Conservation (phyloP, 2,113 vertebrate genomes). For the Colius striatus region DNA sequence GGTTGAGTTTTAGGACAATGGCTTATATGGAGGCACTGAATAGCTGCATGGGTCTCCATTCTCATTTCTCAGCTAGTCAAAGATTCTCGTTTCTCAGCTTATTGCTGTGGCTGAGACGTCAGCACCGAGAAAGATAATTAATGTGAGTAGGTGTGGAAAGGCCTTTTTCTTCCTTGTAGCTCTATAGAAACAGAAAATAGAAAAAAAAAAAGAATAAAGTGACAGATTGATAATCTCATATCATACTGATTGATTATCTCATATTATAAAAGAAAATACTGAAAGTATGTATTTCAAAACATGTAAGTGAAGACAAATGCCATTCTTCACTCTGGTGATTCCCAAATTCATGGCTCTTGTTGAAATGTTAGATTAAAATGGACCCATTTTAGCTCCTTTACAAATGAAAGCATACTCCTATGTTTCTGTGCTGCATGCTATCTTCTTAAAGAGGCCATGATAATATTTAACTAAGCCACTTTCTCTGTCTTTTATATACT, state of each 20-base stretch:
- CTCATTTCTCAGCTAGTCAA: background rate
- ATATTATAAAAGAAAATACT: background rate
- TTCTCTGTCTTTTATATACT: background rate
- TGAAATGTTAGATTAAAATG: background rate
- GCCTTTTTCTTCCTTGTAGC: background rate
- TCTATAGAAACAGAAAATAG: background rate
- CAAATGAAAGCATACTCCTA: background rate
- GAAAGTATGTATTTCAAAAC: background rate
- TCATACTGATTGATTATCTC: background rate
- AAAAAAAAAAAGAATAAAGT: background rate
- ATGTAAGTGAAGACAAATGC: background rate
- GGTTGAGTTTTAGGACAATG: background rate
- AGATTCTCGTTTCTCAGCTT: background rate
- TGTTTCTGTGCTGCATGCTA: background rate
- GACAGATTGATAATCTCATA: background rate
- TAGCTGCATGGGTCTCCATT: background rate
- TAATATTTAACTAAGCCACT: background rate
- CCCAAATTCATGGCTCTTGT: background rate
- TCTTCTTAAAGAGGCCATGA: background rate
- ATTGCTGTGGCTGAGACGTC: background rate
- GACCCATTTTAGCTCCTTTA: background rate
- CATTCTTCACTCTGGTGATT: background rate
- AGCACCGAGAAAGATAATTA: background rate
- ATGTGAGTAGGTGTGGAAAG: background rate
- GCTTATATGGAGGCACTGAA: background rate